phyloP scores from a whole-genome alignment of 1,140 invertebrate species.

The Diorhabda sublineata region DNA sequence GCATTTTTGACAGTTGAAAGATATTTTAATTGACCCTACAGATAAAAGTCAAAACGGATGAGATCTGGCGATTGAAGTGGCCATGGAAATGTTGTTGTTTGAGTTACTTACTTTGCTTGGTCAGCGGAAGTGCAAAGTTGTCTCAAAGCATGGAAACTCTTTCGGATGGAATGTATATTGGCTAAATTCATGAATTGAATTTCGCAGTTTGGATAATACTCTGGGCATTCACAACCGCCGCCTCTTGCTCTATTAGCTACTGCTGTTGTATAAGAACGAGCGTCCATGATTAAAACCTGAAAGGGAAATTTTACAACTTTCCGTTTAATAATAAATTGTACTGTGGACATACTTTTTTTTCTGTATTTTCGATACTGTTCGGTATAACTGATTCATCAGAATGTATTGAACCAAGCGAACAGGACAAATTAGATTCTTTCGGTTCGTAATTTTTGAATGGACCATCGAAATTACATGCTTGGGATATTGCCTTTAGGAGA shows the following conservation, averaged over 20 bases:
- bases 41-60: too few relatives aligned
- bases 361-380: conserved; percentile 27
- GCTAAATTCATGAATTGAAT: conserved; percentile 96
- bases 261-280: conserved; percentile 90
- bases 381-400: conserved; percentile 40
- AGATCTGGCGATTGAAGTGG: too few relatives aligned
- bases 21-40: too few relatives aligned
- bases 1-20: too few relatives aligned
- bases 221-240: conserved; percentile 92
- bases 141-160: conserved; percentile 74
- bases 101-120: conserved; percentile 63
- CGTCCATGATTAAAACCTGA: conserved; percentile 90
- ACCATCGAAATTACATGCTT: conserved; percentile 73
- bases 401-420: conserved; percentile 39
- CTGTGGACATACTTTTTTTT: conserved; percentile 35
- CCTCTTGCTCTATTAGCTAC: conserved; percentile 93
- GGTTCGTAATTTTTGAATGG: conserved; percentile 40
- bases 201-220: conserved; percentile 90
- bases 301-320: conserved; percentile 29
- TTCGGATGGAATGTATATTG: conserved; percentile 93
- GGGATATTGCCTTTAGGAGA: conserved; percentile 75
- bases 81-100: too few relatives aligned
- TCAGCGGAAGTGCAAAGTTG: conserved; percentile 72
- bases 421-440: conserved; percentile 33
- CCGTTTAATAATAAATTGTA: background rate